Evolutionary conservation across 2,113 vertebrate genomes (phyloP), one percentile per base, ranked within the genome.

Genomic region (Cheilinus undulatus): DNA sequence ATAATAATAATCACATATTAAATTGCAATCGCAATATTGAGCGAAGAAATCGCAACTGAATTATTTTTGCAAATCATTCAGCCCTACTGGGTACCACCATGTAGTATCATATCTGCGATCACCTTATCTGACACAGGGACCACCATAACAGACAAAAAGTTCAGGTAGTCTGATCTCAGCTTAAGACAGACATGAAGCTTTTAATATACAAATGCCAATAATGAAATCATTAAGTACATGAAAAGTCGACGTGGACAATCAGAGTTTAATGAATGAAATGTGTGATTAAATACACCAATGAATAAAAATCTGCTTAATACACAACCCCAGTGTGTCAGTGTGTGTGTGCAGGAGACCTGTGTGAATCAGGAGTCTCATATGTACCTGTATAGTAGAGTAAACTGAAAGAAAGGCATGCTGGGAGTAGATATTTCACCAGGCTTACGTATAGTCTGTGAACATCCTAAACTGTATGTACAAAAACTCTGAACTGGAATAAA

Each of bases 231-330:
- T 70, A 27, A 26, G 23, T 58, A 30, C 34, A 60, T 38, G 56
- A 15, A 56, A 0, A 69, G 2, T 6, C 75, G 64, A 70, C 65
- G 76, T 74, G 53, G 54, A 83, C 77, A 88, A 80, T 84, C 80
- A 73, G 64, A 76, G 73, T 89, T 87, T 89, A 88, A 89, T 92
- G 73, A 57, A 76, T 63, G 70, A 82, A 88, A 79, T 51, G 65
- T 84, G 75, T 79, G 69, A 89, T 71, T 85, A 14, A 72, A 71
- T 89, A 88, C 82, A 85, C 80, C n/a, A 51, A 83, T 70, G 70
- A 49, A 60, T 52, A 60, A 61, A 84, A 76, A 78, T 51, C 59
- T 46, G 64, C 62, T 69, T 8, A 23, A 67, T 76, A 80, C 76
- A 84, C 73, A 83, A 49, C 68, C 52, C 38, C 67, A 60, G 69